Conservation (phyloP, 2,888 invertebrate genomes). For the Drosophila stalkeri region DNA sequence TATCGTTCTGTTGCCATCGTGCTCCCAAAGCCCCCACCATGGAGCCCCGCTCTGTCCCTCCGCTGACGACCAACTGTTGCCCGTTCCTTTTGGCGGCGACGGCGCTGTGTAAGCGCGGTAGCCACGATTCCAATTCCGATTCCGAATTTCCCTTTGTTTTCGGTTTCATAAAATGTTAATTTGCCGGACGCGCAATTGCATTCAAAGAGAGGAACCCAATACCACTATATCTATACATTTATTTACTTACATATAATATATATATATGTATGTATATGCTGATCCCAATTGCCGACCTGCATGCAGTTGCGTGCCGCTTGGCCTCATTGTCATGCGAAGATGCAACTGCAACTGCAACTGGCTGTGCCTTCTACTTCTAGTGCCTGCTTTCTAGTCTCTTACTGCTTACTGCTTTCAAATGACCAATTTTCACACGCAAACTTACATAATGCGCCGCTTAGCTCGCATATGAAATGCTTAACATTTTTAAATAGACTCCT, state of each 20-base stretch:
- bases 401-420: conserved; percentile 74
- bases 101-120: conserved; percentile 82
- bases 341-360: conserved; percentile 51
- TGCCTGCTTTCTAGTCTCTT: conserved; percentile 5
- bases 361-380: conserved; percentile 5
- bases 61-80: conserved; percentile 44
- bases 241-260: conserved; percentile 5
- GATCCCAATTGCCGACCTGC: conserved; percentile 33
- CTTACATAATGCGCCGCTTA: conserved; percentile 72
- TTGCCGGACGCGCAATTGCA: conserved; percentile 77
- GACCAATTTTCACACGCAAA: conserved; percentile 82
- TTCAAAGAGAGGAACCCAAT: conserved; percentile 57
- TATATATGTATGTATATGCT: conserved; percentile 18
- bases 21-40: conserved; percentile 16
- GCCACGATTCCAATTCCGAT: conserved; percentile 77
- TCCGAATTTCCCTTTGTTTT: conserved; percentile 79
- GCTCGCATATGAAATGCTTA: conserved; percentile 73
- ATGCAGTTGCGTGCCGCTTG: conserved; percentile 54
- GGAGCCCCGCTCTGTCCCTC: background rate
- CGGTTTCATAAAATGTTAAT: conserved; percentile 80
- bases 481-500: conserved; percentile 76
- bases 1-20: conserved; percentile 71
- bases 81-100: conserved; percentile 45
- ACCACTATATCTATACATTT: conserved; percentile 5
- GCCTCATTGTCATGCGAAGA: conserved; percentile 62